phyloP scores from a whole-genome alignment of 2,797 vertebrate genomes.

The Saxicola maurus region DNA sequence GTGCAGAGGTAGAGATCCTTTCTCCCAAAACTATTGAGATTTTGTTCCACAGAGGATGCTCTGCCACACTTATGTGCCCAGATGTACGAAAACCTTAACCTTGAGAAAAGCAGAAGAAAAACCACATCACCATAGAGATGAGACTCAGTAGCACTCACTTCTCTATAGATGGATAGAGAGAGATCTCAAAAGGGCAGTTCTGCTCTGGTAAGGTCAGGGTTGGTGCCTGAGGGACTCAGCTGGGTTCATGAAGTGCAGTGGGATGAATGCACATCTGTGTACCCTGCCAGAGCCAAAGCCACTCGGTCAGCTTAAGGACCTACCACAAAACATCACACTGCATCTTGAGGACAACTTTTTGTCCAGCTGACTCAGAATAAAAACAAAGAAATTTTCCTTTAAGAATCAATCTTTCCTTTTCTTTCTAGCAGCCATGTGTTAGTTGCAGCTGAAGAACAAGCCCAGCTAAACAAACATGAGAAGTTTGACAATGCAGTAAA shows the following conservation, averaged over 20 bases:
- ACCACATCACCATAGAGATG: not conserved
- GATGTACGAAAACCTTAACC: not conserved
- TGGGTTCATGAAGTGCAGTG: not conserved
- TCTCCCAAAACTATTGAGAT: not conserved
- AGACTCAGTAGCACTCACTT: not conserved
- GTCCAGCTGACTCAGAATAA: not conserved
- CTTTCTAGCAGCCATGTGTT: not conserved
- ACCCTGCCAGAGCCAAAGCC: not conserved
- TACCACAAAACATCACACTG: not conserved
- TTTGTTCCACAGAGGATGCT: not conserved
- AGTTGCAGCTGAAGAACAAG: not conserved
- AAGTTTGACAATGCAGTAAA: not conserved
- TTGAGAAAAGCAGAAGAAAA: not conserved
- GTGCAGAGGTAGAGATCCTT: not conserved
- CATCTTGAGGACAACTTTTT: not conserved
- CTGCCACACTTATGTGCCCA: not conserved
- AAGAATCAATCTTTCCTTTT: not conserved
- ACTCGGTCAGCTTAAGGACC: not conserved
- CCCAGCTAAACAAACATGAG: not conserved
- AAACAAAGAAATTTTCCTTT: not conserved
- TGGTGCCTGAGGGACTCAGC: not conserved
- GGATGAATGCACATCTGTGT: not conserved
- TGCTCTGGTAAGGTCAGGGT: not conserved
- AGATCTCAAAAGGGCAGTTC: not conserved
- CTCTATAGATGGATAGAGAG: accelerated